These are phyloP conservation scores for Poeciliopsis gracilis DNA, from an alignment of 2,797 vertebrate species.

Conservation along the genomic window DNA sequence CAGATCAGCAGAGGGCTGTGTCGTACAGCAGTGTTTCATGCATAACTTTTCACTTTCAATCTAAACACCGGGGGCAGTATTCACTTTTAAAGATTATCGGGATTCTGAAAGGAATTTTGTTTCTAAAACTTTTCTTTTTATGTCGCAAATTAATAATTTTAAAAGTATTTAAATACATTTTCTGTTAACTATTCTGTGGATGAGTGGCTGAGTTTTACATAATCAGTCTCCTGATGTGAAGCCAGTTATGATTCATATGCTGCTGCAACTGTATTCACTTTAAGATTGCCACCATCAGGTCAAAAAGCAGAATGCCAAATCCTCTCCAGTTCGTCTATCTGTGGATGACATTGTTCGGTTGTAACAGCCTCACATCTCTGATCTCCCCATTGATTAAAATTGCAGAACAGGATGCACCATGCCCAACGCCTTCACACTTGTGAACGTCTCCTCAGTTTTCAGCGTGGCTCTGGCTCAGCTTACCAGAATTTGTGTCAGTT, in stretches of 20 bases:
- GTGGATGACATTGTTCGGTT: constrained; percentile 24
- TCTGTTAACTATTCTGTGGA: constrained; percentile 9
- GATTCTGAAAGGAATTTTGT: not conserved
- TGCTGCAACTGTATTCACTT: constrained; percentile 1
- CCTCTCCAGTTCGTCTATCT: constrained; percentile 13
- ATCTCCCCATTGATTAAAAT: constrained; percentile 59
- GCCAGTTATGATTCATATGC: not conserved
- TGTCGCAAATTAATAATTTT: not conserved
- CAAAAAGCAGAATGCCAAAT: constrained; percentile 19
- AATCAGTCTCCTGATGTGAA: constrained; percentile 16
- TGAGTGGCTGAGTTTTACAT: constrained; percentile 16
- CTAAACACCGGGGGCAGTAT: not conserved
- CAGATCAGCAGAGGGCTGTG: not conserved
- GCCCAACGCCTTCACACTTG: constrained; percentile 49
- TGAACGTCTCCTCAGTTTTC: constrained; percentile 57
- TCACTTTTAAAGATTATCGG: not conserved
- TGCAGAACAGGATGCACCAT: constrained; percentile 44
- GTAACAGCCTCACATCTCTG: constrained; percentile 39
- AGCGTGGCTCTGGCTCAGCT: constrained; percentile 55
- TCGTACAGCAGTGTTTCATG: not conserved
- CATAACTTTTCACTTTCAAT: not conserved
- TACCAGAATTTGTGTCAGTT: constrained; percentile 69
- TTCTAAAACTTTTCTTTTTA: not conserved
- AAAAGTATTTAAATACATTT: not conserved
- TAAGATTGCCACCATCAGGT: constrained; percentile 2